Base-by-base conservation (phyloP, 1,140 invertebrate genomes). In the Drosophila sturtevanti region DNA sequence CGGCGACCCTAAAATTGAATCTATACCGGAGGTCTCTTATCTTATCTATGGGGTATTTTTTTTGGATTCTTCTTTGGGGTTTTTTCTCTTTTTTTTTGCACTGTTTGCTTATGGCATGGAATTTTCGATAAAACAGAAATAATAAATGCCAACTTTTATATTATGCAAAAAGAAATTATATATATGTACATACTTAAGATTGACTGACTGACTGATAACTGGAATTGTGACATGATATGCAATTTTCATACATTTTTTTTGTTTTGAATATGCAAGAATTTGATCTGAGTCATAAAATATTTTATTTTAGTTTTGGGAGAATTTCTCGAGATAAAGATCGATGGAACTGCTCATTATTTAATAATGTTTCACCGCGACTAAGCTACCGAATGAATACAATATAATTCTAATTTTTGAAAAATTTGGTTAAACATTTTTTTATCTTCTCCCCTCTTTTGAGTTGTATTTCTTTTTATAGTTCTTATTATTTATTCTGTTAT, bases 101-200 rank as follows among this genome's bases (percentile, higher is more conserved):
- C 27, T 22, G 63, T 72, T 75, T 75, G 44, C 67, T 67, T 75
- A 21, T 68, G 41, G 58, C 64, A 68, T 64, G 72, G 79, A 76
- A 82, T 79, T 87, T 61, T 62, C 71, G 81, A 82, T 81, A 82
- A 72, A 68, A 41, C 51, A 51, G 18, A 63, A 68, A 38, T 48
- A 60, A 59, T 48, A 31, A 51, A 31, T 41, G 44, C 41, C 35
- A 65, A 73, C 55, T n/a, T 48, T 34, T 27, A 61, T 37, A 60
- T 27, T n/a, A 2, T 18, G 27, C 12, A 61, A 11, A 41, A 14
- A 37, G 7, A 27, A 22, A 27, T n/a, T 21, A 4, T 41, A 14
- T 41, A 11, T 11, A 21, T 48, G 41, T 11, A 48, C 6, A 31
- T 6, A 31, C n/a, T n/a, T n/a, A n/a, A n/a, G n/a, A 41, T 16